Base-by-base conservation (phyloP, 2,888 invertebrate species). In the Melanotus villosus region DNA sequence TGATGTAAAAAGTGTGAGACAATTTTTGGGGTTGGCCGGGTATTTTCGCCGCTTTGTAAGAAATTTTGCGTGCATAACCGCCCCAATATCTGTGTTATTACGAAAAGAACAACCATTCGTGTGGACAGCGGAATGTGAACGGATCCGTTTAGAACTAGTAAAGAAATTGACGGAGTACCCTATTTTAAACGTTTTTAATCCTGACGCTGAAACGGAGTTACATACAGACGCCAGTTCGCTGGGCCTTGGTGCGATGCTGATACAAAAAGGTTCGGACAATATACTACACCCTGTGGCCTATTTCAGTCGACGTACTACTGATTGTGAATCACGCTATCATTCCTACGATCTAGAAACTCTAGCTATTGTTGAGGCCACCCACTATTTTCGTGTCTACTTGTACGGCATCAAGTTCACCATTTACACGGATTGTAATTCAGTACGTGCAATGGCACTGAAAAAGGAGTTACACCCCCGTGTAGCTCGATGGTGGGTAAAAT, bases 401-500 rank as follows among this genome's bases (percentile, higher is more conserved):
- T 34, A 34, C 10, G 56, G 56, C 7, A 10, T 30, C 16, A 9
- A 30, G 5, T 56, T 34, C 10, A 32, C 14, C 19, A 54, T 76
- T 1, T 56, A 75, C 4, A 77, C 75, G 0, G 76, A 78, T 59
- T 78, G 77, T 56, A 76, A 66, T 60, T 74, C 75, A 1, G 2
- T 78, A 6, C 19, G 73, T 18, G 71, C 64, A 6, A 67, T 77
- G 7, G 19, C 62, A 6, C 57, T 58, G 12, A 77, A 78, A 65
- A 54, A 64, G 16, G 76, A 77, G 38, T 38, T 77, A n/a, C 63
- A 72, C n/a, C 79, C 80, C 0, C 58, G 79, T 58, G 75, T 80
- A 7, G 79, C 73, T 6, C 65, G 80, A 26, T 80, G 82, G 80
- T 80, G 80, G 76, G 23, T 80, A 6, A 36, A 19, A 16, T 66